These are phyloP conservation scores for Mystacornis crossleyi DNA, from an alignment of 2,113 vertebrate genomes.

Conservation along the genomic window DNA sequence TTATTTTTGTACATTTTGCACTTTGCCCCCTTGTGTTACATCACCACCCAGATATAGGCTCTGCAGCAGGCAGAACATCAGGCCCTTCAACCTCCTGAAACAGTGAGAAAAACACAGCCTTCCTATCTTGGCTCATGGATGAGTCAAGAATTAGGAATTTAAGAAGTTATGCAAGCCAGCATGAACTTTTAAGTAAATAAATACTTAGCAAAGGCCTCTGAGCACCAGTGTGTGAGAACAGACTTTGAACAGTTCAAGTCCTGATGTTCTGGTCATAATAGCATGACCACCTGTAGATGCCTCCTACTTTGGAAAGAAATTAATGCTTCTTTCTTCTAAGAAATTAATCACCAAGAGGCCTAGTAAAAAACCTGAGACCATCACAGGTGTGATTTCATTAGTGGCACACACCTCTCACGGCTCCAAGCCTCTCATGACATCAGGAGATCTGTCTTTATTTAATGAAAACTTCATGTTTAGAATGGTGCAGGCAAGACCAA, in stretches of 20 bases:
- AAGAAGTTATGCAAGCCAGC: conserved; percentile 48
- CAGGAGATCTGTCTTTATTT: background rate
- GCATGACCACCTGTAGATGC: background rate
- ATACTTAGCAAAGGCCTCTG: background rate
- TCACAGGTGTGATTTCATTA: background rate
- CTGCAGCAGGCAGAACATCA: background rate
- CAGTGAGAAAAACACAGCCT: conserved; percentile 32
- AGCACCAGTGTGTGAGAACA: background rate
- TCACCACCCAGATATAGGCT: background rate
- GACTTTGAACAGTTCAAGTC: background rate
- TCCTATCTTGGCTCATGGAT: background rate
- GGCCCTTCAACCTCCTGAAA: conserved; percentile 1
- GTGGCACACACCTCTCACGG: background rate
- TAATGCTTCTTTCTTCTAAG: background rate
- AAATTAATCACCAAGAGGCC: background rate
- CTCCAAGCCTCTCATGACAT: background rate
- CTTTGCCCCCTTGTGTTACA: background rate
- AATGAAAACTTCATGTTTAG: background rate
- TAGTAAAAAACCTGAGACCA: background rate
- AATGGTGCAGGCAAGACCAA: background rate
- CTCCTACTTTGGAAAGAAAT: background rate
- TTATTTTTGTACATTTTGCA: background rate
- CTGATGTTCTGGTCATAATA: background rate
- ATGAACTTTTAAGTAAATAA: conserved; percentile 41
- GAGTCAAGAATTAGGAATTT: conserved; percentile 56